Base-by-base conservation (phyloP, 2,113 vertebrate genomes). In the Oncorhynchus mykiss region DNA sequence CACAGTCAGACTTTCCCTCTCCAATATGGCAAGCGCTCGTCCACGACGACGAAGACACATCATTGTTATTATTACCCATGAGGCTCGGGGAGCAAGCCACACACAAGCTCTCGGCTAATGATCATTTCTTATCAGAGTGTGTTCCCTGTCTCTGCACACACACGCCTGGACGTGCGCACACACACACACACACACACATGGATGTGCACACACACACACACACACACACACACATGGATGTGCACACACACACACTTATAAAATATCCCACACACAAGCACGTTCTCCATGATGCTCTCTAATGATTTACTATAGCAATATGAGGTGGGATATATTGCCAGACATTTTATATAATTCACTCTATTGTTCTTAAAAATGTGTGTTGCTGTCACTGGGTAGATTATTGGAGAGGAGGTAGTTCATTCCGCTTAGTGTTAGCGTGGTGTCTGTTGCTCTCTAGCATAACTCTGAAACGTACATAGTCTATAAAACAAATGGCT, bases 401-500 rank as follows among this genome's bases (percentile, higher is more conserved):
- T 89, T 86, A 91, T 90, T 75, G 80, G 80, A 84, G 84, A 77
- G 78, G 79, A 79, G 81, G 80, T 75, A 65, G 78, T 88, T 93
- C 86, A 90, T 93, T 88, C 88, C 73, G 68, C 83, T 80, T 71
- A 4, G 80, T 83, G 73, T 69, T 80, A 77, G 79, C 87, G 72
- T 51, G 12, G 59, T 29, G 18, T 89, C 81, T 86, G 78, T 85
- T 84, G 85, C 75, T 80, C 59, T 77, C 45, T 73, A 78, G 79
- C 81, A 88, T 91, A 90, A 84, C 81, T 85, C 82, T 77, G 81
- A 89, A 87, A 84, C 49, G 66, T 84, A 87, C 84, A 84, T 80
- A 87, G 90, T 91, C 91, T 86, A 91, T 93, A 92, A 93, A 93
- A 92, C 88, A 90, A 93, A 89, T 85, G 88, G 85, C 86, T 80